These are phyloP conservation scores for Apaloderma vittatum DNA, from an alignment of 2,113 vertebrate genomes.

Conservation along the genomic window DNA sequence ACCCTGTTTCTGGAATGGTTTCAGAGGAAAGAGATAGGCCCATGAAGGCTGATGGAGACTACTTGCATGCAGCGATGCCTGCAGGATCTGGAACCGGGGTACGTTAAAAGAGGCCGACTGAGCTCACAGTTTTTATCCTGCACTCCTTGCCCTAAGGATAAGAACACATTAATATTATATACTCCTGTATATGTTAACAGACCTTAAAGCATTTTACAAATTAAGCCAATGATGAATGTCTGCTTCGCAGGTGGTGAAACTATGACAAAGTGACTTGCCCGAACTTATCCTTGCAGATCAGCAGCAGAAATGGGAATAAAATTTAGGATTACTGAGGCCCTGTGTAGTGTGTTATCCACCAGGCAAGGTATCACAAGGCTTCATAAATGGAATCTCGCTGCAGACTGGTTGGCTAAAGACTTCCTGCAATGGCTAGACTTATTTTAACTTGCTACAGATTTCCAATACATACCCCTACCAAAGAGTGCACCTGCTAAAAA, in stretches of 20 bases:
- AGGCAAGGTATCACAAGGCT: background rate
- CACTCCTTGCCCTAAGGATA: background rate
- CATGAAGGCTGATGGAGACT: background rate
- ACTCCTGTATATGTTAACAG: background rate
- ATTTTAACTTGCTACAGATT: background rate
- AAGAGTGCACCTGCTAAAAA: background rate
- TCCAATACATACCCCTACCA: background rate
- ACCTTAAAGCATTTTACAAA: background rate
- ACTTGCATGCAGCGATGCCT: rapidly evolving
- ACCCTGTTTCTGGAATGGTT: background rate
- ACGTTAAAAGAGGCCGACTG: rapidly evolving
- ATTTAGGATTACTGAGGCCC: background rate
- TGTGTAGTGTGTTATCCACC: rapidly evolving
- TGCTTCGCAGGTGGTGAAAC: background rate
- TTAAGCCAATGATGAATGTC: rapidly evolving
- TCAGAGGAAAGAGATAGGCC: background rate
- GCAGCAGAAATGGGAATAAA: rapidly evolving
- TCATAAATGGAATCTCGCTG: background rate
- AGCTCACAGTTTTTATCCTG: background rate
- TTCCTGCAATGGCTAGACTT: background rate
- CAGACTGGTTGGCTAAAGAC: background rate
- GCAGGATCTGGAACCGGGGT: rapidly evolving
- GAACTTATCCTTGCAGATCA: background rate
- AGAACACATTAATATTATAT: background rate
- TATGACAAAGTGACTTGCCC: background rate